Conservation (phyloP, 2,888 invertebrate species). For the Phrixothrix hirtus region DNA sequence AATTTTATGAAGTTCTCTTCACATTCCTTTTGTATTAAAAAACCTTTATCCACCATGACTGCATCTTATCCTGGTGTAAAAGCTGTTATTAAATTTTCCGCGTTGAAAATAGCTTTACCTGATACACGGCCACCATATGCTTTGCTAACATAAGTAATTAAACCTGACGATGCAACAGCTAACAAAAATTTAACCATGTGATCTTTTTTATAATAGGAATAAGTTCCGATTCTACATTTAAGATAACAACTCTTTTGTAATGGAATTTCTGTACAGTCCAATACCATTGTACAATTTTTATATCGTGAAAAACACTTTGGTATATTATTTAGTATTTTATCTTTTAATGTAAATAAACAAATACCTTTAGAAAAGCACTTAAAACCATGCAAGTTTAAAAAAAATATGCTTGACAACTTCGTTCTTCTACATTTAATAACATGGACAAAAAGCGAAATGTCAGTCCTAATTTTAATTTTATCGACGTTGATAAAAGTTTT, state of each 20-base stretch:
- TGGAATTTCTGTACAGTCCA: too few relatives aligned
- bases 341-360: not conserved
- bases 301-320: not conserved
- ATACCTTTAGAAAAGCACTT: not conserved
- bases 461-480: not conserved
- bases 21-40: too few relatives aligned
- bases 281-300: too few relatives aligned
- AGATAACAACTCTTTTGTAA: too few relatives aligned
- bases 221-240: not conserved
- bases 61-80: not conserved
- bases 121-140: not conserved
- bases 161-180: not conserved
- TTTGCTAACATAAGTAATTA: conserved; percentile 1
- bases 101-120: not conserved
- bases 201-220: not conserved
- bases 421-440: not conserved
- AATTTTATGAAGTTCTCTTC: not conserved
- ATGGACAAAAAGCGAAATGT: not conserved
- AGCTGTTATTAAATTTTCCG: not conserved
- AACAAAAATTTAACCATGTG: not conserved
- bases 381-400: not conserved
- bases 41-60: conserved; percentile 2
- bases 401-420: not conserved
- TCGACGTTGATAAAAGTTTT: too few relatives aligned
- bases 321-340: not conserved